Evolutionary conservation across 2,797 vertebrate species (phyloP).

Genomic region (Euphonia xanthogaster): DNA sequence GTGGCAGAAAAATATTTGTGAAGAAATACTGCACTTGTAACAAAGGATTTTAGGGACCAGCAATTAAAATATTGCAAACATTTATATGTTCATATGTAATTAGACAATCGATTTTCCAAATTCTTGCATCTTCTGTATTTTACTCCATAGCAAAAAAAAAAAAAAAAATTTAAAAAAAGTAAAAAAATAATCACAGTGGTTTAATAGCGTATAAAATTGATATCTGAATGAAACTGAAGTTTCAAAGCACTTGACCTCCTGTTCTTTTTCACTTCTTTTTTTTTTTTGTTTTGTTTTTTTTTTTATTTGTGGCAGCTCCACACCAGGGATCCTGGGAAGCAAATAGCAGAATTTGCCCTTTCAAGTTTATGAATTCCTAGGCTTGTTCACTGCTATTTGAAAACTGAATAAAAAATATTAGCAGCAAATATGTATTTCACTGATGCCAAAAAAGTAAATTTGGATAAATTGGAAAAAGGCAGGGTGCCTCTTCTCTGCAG

Average conservation of each 20-base stretch:
- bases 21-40: not conserved
- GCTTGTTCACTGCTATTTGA: not conserved
- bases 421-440: not conserved
- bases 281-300: not conserved
- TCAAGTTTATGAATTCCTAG: not conserved
- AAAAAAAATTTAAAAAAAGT: not conserved
- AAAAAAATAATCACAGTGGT: not conserved
- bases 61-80: not conserved
- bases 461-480: not conserved
- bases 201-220: not conserved
- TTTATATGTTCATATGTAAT: not conserved
- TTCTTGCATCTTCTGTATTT: not conserved
- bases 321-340: not conserved
- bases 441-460: not conserved
- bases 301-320: not conserved
- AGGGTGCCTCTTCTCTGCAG: not conserved
- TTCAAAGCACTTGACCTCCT: not conserved
- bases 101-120: not conserved
- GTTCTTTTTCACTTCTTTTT: not conserved
- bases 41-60: not conserved
- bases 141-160: not conserved
- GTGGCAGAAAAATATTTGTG: fast-evolving
- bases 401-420: not conserved
- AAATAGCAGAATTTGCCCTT: not conserved
- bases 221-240: not conserved